Evolutionary conservation across 2,888 invertebrate species (phyloP).

Genomic region (Pediacus dermestoides): DNA sequence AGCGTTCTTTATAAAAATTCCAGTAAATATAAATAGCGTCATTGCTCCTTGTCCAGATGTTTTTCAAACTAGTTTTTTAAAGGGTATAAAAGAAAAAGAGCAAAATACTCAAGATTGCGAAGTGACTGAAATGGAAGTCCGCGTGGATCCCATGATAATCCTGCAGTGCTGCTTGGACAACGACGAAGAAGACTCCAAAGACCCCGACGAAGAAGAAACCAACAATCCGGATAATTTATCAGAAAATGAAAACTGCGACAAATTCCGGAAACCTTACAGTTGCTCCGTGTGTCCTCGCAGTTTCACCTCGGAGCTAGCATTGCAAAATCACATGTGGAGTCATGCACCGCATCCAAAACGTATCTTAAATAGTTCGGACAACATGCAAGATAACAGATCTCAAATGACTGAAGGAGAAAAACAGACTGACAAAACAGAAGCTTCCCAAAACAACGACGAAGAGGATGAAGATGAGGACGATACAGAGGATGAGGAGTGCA

Average conservation of each 20-base stretch:
- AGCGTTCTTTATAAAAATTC: too few relatives aligned
- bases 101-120: slow-evolving; percentile 36
- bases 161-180: slow-evolving; percentile 57
- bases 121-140: slow-evolving; percentile 62
- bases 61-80: slow-evolving; percentile 9
- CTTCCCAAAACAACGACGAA: slow-evolving; percentile 18
- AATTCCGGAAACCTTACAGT: slow-evolving; percentile 27
- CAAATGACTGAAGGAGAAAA: slow-evolving; percentile 14
- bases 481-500: slow-evolving; percentile 24
- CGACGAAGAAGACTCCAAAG: slow-evolving; percentile 30
- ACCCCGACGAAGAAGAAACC: slow-evolving; percentile 8
- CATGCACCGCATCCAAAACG: slow-evolving; percentile 25
- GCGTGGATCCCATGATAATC: slow-evolving; percentile 67
- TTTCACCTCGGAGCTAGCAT: slow-evolving; percentile 28
- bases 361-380: slow-evolving; percentile 22
- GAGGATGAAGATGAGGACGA: slow-evolving; percentile 20
- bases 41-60: too few relatives aligned
- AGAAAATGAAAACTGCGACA: slow-evolving; percentile 27
- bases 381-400: slow-evolving; percentile 18
- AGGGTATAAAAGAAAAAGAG: slow-evolving; percentile 38
- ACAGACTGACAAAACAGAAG: slow-evolving; percentile 16
- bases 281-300: slow-evolving; percentile 29
- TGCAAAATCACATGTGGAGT: slow-evolving; percentile 30
- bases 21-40: too few relatives aligned
- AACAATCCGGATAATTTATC: slow-evolving; percentile 16